Evolutionary conservation across 1,140 invertebrate species (phyloP).

Genomic region (Ladona fulva): DNA sequence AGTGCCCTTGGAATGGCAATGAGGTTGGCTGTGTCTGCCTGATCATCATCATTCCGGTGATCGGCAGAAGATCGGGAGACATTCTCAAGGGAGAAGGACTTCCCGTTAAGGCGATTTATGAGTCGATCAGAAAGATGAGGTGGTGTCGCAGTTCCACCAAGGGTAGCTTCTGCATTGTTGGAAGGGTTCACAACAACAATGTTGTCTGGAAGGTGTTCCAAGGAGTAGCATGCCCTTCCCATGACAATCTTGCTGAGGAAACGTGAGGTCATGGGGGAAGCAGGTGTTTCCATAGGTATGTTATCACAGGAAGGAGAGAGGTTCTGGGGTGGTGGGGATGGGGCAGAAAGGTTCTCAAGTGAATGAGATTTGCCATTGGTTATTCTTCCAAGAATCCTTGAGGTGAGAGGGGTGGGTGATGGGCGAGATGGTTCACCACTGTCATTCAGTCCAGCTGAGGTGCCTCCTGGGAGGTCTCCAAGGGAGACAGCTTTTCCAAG

Average conservation of each 20-base stretch:
- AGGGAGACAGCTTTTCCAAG: background rate
- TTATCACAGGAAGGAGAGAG: background rate
- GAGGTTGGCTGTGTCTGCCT: background rate
- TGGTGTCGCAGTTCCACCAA: background rate
- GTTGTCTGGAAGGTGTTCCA: background rate
- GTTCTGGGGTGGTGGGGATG: background rate
- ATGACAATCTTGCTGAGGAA: background rate
- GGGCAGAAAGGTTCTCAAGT: background rate
- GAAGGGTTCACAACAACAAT: background rate
- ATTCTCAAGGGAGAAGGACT: conserved; percentile 1
- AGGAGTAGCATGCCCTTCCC: background rate
- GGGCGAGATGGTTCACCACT: background rate
- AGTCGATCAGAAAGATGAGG: background rate
- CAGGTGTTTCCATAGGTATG: background rate
- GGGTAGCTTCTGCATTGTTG: background rate
- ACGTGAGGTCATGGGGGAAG: background rate
- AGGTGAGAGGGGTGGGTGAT: background rate
- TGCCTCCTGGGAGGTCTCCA: background rate
- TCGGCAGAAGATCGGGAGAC: background rate
- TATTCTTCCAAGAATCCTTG: background rate
- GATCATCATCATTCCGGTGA: background rate
- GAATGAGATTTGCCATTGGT: background rate
- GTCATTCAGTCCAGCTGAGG: background rate
- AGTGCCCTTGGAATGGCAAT: background rate
- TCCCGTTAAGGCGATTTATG: background rate